Base-by-base conservation (phyloP, 2,888 invertebrate species). In the Choristoneura rosaceana region DNA sequence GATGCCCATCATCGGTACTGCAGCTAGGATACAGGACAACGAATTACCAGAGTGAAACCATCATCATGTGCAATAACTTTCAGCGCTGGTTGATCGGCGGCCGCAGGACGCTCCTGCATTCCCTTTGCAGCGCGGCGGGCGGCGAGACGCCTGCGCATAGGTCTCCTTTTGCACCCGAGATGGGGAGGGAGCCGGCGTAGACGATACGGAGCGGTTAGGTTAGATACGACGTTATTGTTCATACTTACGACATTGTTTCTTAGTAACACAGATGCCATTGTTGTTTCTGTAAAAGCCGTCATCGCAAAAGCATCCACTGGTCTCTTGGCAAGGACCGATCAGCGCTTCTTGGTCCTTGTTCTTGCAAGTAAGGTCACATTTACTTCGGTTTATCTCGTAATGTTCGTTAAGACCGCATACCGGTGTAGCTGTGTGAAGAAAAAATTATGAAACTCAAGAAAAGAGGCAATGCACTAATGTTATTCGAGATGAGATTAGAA, bases 301-400 rank as follows among this genome's bases (percentile, higher is more conserved):
- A 50, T 73, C 41, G 38, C 73, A 75, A 15, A 69, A 69, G 55
- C 74, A 75, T 0, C 66, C 74, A 15, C 68, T 69, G 17, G 52
- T 64, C 47, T 55, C 1, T 25, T 50, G 58, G 41, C 73, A 73
- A 10, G 68, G 45, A 12, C 68, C 73, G 41, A 73, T 68, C 58
- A 15, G 3, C 4, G 50, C 47, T 64, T 63, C 41, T 12, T 17
- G 47, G 14, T 60, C 41, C 8, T 59, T 58, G 15, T 64, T 73
- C 2, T 73, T 64, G 59, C 73, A 73, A 12, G 73, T 68, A 15
- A 69, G 15, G 0, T 73, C 59, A 50, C 73, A 73, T 63, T 68
- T 69, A n/a, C 2, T 52, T 15, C 15, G 55, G 33, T 73, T 60
- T 14, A 45, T 62, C 33, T 73, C 73, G n/a, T 73, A 73, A 60